These are phyloP conservation scores for Anguilla japonica DNA, from an alignment of 2,113 vertebrate genomes.

Conservation along the genomic window DNA sequence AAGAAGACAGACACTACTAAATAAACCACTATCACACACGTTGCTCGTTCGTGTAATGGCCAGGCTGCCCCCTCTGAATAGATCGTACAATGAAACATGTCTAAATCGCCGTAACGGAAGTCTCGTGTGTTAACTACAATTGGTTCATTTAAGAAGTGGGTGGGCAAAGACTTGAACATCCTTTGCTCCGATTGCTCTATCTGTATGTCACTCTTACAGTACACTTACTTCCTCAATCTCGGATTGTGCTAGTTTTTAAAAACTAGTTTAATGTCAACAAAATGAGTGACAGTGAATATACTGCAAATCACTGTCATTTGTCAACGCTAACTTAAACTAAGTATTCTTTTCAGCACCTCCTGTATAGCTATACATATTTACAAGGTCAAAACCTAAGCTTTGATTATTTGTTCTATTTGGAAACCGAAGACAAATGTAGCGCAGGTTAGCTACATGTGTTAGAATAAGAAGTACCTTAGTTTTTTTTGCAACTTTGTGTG, in stretches of 20 bases:
- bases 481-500: too few species aligned
- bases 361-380: not conserved
- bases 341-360: not conserved
- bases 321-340: not conserved
- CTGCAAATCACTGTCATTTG: not conserved
- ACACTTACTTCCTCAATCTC: conserved; percentile 23
- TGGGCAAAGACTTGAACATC: not conserved
- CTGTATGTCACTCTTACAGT: not conserved
- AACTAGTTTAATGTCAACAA: not conserved
- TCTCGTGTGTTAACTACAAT: conserved; percentile 42
- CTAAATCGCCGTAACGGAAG: conserved; percentile 68
- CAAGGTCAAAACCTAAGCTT: too few species aligned
- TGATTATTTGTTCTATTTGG: not conserved
- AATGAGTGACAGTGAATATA: not conserved
- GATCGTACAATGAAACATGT: conserved; percentile 66
- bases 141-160: conserved; percentile 41
- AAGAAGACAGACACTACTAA: not conserved
- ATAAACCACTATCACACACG: not conserved
- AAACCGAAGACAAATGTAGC: too few species aligned
- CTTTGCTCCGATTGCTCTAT: conserved; percentile 41
- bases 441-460: too few species aligned
- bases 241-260: not conserved
- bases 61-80: conserved; percentile 39
- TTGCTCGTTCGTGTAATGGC: not conserved
- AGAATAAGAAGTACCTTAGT: too few species aligned